Evolutionary conservation across 2,888 invertebrate genomes (phyloP).

Genomic region (Mesochorus sp.): DNA sequence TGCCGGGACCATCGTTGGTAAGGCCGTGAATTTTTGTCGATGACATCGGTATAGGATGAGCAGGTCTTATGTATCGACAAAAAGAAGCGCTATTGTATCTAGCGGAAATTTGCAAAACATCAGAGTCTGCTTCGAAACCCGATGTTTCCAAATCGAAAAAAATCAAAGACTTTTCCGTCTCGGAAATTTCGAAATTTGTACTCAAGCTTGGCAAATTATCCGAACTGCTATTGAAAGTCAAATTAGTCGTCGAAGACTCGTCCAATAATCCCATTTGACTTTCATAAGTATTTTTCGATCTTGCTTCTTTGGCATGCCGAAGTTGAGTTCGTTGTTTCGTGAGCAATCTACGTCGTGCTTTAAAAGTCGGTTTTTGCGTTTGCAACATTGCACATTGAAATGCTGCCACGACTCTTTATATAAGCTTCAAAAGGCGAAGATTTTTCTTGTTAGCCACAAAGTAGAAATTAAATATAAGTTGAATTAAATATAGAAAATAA

Average conservation of each 20-base stretch:
- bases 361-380: neutral
- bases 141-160: constrained; percentile 48
- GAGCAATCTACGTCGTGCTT: neutral
- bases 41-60: constrained; percentile 13
- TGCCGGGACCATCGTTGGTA: constrained; percentile 20
- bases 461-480: too few relatives aligned
- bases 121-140: constrained; percentile 38
- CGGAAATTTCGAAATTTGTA: neutral
- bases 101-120: constrained; percentile 46
- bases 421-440: too few relatives aligned
- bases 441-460: too few relatives aligned
- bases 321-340: neutral
- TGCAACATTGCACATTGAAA: too few relatives aligned
- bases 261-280: neutral
- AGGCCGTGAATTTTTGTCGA: constrained; percentile 39
- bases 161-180: neutral
- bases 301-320: neutral
- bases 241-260: neutral
- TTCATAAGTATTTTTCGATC: neutral
- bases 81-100: constrained; percentile 21
- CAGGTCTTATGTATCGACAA: constrained; percentile 37
- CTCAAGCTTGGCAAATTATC: neutral
- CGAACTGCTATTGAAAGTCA: neutral
- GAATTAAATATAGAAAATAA: too few relatives aligned
- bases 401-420: too few relatives aligned